A percentile compares a stretch with the other conserved stretches of the same genome.
These are phyloP conservation scores for Netelia virgata DNA, from an alignment of 2,888 invertebrate genomes.

Conservation along the genomic window DNA sequence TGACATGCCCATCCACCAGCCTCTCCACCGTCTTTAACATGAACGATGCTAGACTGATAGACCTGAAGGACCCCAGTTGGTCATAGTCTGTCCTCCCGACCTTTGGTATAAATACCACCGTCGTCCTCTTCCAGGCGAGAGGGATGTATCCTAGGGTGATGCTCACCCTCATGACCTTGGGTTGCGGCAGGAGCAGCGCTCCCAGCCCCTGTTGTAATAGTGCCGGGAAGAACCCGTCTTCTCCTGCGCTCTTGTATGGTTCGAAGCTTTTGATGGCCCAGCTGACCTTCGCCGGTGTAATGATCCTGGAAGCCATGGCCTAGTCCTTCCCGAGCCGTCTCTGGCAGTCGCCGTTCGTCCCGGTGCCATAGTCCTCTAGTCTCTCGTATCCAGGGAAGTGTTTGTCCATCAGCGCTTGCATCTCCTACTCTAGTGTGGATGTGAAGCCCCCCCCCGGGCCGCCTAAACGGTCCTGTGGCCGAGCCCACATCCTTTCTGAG, in stretches of 20 bases:
- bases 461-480: conserved; percentile 1
- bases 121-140: conserved; percentile 33
- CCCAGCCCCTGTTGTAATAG: conserved; percentile 17
- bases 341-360: background rate
- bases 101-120: conserved; percentile 67
- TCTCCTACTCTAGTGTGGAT: background rate
- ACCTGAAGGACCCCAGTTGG: conserved; percentile 61
- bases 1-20: conserved; percentile 68
- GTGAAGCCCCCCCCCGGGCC: background rate
- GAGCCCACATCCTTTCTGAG: background rate
- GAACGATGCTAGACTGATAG: conserved; percentile 71
- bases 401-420: background rate
- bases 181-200: background rate
- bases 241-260: no score
- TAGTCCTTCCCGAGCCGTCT: background rate
- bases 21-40: conserved; percentile 71
- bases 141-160: conserved; percentile 55
- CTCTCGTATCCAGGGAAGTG: conserved; percentile 14
- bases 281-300: no score
- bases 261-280: no score
- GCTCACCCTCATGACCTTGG: conserved; percentile 41
- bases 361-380: background rate
- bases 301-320: no score
- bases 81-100: conserved; percentile 59
- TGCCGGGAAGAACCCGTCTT: no score